Conservation (phyloP, 2,113 vertebrate genomes). For the Amia ocellicauda region DNA sequence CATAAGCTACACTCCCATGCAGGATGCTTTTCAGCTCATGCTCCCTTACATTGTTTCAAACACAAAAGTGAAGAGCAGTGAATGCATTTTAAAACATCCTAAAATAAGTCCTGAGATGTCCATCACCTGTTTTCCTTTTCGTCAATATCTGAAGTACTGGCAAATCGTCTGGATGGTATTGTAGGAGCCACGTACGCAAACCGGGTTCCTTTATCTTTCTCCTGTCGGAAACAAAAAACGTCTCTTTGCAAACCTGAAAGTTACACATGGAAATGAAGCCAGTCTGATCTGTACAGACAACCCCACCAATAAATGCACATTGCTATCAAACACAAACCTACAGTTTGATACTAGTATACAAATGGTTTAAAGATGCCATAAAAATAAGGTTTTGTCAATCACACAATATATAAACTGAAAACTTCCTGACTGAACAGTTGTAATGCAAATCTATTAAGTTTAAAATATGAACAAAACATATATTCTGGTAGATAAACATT, state of each 20-base stretch:
- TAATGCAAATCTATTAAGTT: too few species aligned
- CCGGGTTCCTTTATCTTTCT: conserved; percentile 88
- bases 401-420: too few species aligned
- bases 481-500: too few species aligned
- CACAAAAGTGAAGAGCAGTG: too few species aligned
- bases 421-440: too few species aligned
- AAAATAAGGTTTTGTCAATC: too few species aligned
- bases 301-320: background rate
- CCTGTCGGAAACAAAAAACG: conserved; percentile 53
- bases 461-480: too few species aligned
- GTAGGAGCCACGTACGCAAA: conserved; percentile 92
- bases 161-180: conserved; percentile 83
- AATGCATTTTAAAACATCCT: background rate
- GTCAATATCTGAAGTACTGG: conserved; percentile 92
- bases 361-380: too few species aligned
- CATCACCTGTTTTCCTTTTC: conserved; percentile 95
- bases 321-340: too few species aligned
- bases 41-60: too few species aligned
- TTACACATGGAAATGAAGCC: background rate
- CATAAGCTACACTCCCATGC: background rate
- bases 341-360: too few species aligned
- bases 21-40: too few species aligned
- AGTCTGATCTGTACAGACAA: background rate
- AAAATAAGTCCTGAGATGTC: background rate
- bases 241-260: background rate